Evolutionary conservation across 2,113 vertebrate genomes (phyloP), one percentile per base, ranked within the genome.

Genomic region (Grus americana): DNA sequence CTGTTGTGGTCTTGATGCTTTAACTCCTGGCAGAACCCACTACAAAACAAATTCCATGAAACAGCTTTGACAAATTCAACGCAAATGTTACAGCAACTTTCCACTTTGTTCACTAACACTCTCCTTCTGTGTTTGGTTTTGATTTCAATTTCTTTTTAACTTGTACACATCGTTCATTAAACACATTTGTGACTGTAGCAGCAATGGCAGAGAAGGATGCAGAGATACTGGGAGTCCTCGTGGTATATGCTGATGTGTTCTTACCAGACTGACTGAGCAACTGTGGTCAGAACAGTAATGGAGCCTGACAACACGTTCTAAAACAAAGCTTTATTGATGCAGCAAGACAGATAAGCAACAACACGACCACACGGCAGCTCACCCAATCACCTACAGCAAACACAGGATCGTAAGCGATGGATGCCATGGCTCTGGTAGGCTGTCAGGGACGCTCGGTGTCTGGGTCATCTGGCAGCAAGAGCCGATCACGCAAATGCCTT

Each of bases 321-420:
- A 86, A 81, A 11, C 5, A 50, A 24, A 65, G 9, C 4, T 90
- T 73, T n/a, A 38, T 8, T 59, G 44, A 59, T 30, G 11, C 3
- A 72, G 26, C 10, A 57, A 50, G 58, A 36, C 72, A 63, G 21
- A 59, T 1, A 1, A 90, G 19, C 20, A 68, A 26, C 21, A 63
- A 23, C 0, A 0, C 2, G 0, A 24, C 12, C 5, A 26, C 32
- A 42, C 0, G 0, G 38, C 2, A 1, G 4, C 21, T 58, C 13
- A 46, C 21, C 6, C 30, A 23, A 5, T 16, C 32, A 46, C 26
- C 50, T 12, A 19, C 15, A 44, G 67, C 47, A 54, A 62, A 62
- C 8, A 49, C 0, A 12, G 15, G 42, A 17, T 47, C 13, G 1
- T 14, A 71, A 54, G 10, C 0, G 1, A 44, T 49, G 21, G 1